Evolutionary conservation across 1,140 invertebrate genomes (phyloP).

Genomic region (Linepithema humile): DNA sequence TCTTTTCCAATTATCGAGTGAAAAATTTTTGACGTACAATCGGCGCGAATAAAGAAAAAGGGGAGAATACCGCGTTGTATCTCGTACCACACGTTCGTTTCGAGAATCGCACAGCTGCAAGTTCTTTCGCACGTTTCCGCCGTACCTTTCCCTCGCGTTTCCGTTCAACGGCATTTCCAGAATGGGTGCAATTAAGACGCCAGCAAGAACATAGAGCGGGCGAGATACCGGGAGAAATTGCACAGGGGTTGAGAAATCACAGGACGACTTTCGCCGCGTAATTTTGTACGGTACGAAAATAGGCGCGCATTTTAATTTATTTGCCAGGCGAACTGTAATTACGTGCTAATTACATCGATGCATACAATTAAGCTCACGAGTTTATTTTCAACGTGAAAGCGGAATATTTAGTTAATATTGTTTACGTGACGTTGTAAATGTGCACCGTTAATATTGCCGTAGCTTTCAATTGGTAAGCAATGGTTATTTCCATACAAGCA

Average conservation of each 20-base stretch:
- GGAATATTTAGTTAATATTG: constrained; percentile 34
- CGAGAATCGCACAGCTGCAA: constrained; percentile 21
- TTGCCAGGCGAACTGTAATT: constrained; percentile 15
- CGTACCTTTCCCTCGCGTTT: constrained; percentile 32
- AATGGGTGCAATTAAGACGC: constrained; percentile 70
- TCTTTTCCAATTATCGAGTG: constrained; percentile 51
- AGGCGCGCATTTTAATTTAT: constrained; percentile 39
- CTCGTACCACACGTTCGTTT: neutral
- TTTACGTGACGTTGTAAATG: constrained; percentile 6
- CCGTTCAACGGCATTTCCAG: constrained; percentile 58
- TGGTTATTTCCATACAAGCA: constrained; percentile 3
- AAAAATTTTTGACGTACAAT: constrained; percentile 47
- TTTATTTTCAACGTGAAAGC: constrained; percentile 19
- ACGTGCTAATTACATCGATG: constrained; percentile 48
- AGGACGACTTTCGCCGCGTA: constrained; percentile 34
- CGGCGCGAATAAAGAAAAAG: neutral
- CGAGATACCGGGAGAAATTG: constrained; percentile 56
- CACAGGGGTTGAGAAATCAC: constrained; percentile 50
- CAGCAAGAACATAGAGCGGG: constrained; percentile 22
- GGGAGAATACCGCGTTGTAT: neutral
- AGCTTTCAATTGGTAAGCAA: constrained; percentile 7
- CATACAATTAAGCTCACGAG: constrained; percentile 18
- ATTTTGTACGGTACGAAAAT: constrained; percentile 29
- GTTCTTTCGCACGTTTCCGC: constrained; percentile 39
- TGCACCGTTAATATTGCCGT: constrained; percentile 5